Evolutionary conservation across 2,888 invertebrate genomes (phyloP), one percentile per base, ranked within the genome.

Genomic region (Cancer borealis): DNA sequence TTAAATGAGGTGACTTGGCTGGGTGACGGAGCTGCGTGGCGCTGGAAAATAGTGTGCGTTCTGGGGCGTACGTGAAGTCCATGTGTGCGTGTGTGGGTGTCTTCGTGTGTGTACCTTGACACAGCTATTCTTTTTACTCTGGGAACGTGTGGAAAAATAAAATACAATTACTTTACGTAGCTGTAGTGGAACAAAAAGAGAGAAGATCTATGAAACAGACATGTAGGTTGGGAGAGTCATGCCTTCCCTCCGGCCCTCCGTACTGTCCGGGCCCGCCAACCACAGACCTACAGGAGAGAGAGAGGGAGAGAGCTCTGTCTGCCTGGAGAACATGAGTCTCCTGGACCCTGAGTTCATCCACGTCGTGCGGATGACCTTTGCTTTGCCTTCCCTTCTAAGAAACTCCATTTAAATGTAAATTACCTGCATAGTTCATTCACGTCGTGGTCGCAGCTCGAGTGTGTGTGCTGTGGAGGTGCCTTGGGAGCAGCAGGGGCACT

Each of bases 331-430:
- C 12, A 45, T 17, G 60, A 84, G 30, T 46, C 84, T 46, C 79
- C 46, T 79, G 47, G 21, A 30, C 47, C 73, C 84, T n/a, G 45
- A 79, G 49, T 49, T 49, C 92, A 79, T 26, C 92, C 84, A 12
- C 39, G 2, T 6, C 66, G 66, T 46, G 26, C 49, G 10, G 12
- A 26, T 87, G 12, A 60, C 60, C 66, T 60, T 45, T 66, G 14
- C 39, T 87, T 45, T 88, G 54, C 60, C 92, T 87, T 26, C 60
- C 17, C 46, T 73, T 91, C 66, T 91, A 73, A 73, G 79, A 79
- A 46, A 91, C 26, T 91, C 91, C 91, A 91, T 91, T 91, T 91
- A 91, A n/a, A 91, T 91, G 91, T 91, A 91, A 91, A 91, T 91
- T 73, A 91, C 26, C 79, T 46, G 46, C 39, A 79, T 54, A 91